Conservation (phyloP, 2,888 invertebrate genomes). For the Brachypalpus laphriformis region DNA sequence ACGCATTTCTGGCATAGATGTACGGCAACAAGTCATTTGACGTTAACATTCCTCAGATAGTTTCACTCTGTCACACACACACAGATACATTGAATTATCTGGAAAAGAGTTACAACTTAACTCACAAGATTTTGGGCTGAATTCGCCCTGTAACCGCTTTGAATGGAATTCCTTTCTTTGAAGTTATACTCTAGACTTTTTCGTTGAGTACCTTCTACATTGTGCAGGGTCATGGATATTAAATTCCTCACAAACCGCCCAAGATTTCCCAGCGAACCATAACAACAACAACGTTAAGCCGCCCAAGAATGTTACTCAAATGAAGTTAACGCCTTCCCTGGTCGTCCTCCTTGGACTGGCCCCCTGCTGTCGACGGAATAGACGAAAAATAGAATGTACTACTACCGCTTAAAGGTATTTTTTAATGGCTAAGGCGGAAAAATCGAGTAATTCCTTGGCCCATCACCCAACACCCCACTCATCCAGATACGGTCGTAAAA, state of each 20-base stretch:
- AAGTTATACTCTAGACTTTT: conserved; percentile 15
- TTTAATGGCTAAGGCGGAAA: conserved; percentile 66
- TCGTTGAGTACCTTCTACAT: conserved; percentile 22
- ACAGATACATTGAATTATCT: not conserved
- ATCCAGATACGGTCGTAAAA: conserved; percentile 56
- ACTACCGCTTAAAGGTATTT: conserved; percentile 55
- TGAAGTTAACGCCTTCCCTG: conserved; percentile 57
- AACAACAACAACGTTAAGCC: not conserved
- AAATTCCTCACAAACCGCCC: conserved; percentile 50
- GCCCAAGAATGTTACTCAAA: conserved; percentile 56
- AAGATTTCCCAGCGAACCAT: conserved; percentile 5
- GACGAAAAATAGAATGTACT: conserved; percentile 41
- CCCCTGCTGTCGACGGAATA: not conserved
- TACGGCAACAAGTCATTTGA: conserved; percentile 69
- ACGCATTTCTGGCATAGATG: conserved; percentile 36
- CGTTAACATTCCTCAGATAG: conserved; percentile 67
- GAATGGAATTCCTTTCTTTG: conserved; percentile 64
- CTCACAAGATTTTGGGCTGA: conserved; percentile 10
- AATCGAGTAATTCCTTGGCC: conserved; percentile 50
- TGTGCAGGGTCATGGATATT: conserved; percentile 66
- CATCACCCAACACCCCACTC: conserved; percentile 29
- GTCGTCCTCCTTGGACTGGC: not conserved
- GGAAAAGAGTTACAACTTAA: conserved; percentile 1
- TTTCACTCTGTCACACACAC: conserved; percentile 34
- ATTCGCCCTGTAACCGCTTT: not conserved